These are phyloP conservation scores for Thunnus thynnus DNA, from an alignment of 2,113 vertebrate genomes.

Conservation along the genomic window DNA sequence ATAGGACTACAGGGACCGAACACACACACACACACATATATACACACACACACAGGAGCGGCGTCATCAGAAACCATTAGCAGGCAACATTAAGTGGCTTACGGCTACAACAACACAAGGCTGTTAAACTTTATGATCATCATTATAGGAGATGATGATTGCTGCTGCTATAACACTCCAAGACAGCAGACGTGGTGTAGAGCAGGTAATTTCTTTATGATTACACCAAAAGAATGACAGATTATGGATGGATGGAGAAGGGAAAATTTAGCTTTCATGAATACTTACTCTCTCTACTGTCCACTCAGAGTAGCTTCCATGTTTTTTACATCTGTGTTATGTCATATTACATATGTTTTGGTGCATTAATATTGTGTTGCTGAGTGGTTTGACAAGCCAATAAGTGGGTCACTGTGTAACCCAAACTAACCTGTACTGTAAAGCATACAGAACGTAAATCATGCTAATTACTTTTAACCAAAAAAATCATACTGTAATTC, in stretches of 20 bases:
- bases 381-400: neutral
- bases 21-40: conserved; percentile 88
- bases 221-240: neutral
- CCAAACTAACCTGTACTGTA: neutral
- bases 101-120: conserved; percentile 85
- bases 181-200: conserved; percentile 74
- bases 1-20: conserved; percentile 91
- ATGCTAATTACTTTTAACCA: neutral
- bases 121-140: conserved; percentile 90
- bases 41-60: conserved; percentile 85
- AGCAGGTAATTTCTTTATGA: neutral
- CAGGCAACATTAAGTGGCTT: conserved; percentile 95
- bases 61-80: conserved; percentile 91
- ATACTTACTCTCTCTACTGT: neutral
- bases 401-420: neutral
- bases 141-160: conserved; percentile 91
- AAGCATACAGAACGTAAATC: neutral
- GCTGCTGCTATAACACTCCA: conserved; percentile 91
- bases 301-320: neutral
- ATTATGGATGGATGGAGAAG: neutral
- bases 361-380: neutral
- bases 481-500: neutral
- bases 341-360: neutral
- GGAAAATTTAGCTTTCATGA: neutral
- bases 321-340: neutral